phyloP scores from a whole-genome alignment of 2,113 vertebrate species.

The Pygoscelis antarcticus region DNA sequence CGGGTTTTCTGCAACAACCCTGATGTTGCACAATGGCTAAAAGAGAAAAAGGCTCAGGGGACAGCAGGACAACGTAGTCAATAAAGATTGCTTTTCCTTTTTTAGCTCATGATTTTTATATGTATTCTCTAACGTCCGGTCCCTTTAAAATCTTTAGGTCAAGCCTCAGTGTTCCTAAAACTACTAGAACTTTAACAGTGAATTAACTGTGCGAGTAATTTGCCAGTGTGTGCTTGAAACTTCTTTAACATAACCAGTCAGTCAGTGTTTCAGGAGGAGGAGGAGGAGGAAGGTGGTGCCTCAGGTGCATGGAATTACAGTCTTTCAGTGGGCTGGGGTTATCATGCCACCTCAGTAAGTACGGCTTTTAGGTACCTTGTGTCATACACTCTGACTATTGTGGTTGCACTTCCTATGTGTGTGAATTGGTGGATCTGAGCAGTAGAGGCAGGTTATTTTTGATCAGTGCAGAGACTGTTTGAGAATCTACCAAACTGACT shows the following conservation, averaged over 20 bases:
- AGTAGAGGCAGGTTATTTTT: not conserved
- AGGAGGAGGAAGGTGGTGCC: not conserved
- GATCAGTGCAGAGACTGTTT: not conserved
- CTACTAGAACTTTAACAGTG: not conserved
- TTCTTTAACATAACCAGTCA: not conserved
- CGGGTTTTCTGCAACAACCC: not conserved
- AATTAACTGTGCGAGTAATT: not conserved
- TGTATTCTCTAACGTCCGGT: not conserved
- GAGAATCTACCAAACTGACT: not conserved
- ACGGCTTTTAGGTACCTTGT: not conserved
- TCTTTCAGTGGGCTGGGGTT: not conserved
- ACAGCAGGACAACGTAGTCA: not conserved
- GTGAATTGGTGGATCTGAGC: slow-evolving; percentile 53
- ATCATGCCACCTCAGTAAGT: not conserved
- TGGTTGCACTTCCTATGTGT: slow-evolving; percentile 31
- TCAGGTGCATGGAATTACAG: not conserved
- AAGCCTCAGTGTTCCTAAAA: not conserved
- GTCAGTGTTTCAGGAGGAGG: not conserved
- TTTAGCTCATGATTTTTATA: not conserved
- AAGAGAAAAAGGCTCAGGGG: not conserved
- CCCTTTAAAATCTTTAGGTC: not conserved
- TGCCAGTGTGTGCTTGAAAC: not conserved
- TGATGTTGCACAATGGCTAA: not conserved
- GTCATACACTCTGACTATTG: not conserved
- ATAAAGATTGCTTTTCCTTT: not conserved